These are phyloP conservation scores for Dendronephthya gigantea DNA, from an alignment of 64 coral and sea anemone genomes.

Conservation along the genomic window DNA sequence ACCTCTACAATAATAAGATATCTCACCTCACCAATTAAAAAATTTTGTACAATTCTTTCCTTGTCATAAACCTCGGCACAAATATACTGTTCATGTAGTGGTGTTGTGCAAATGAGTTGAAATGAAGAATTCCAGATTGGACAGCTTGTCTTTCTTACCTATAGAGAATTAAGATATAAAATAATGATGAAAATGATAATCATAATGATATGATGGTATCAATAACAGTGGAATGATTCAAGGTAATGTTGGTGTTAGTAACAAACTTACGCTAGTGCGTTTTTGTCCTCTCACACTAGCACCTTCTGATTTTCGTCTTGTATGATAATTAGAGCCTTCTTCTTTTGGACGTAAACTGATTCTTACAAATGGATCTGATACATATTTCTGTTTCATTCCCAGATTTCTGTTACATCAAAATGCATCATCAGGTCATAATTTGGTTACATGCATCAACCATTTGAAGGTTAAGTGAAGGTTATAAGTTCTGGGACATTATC, in stretches of 20 bases:
- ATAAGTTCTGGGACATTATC: background rate
- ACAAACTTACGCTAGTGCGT: background rate
- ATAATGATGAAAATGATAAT: no score
- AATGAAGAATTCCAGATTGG: conserved; percentile 5
- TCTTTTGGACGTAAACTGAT: background rate
- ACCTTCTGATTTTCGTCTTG: background rate
- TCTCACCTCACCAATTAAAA: background rate
- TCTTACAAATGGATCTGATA: background rate
- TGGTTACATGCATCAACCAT: no score
- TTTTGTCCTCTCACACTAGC: background rate
- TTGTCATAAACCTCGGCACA: conserved; percentile 6
- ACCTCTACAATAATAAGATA: no score
- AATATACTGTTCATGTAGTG: background rate
- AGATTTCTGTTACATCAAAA: background rate
- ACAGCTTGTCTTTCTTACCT: conserved; percentile 14
- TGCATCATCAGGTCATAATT: no score
- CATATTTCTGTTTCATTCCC: conserved; percentile 11
- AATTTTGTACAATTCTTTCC: background rate
- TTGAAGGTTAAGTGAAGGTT: no score
- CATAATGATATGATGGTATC: no score
- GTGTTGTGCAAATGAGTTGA: background rate
- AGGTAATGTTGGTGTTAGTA: background rate
- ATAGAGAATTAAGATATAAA: background rate
- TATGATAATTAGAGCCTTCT: background rate
- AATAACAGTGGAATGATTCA: no score